Base-by-base conservation (phyloP, 1,140 invertebrate species). In the Trichoplusia ni region DNA sequence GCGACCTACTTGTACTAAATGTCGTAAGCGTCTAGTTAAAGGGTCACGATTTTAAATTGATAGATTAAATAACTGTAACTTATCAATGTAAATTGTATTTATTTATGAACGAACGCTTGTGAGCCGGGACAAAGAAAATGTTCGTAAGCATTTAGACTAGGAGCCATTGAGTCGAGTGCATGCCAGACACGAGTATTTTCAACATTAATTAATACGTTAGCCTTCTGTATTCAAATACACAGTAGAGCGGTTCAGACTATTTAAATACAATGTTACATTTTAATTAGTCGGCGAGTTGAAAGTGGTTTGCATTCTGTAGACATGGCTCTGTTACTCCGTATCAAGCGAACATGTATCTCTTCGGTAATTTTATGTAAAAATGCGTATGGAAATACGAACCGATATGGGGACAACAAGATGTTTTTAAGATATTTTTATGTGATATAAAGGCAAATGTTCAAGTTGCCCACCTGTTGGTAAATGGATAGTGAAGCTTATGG, bases 221-320 rank as follows among this genome's bases (percentile, higher is more conserved):
- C 49, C 62, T 73, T 69, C 44, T 67, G 63, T 64, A 60, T 51
- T 37, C 40, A 60, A 47, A 73, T 69, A 68, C 62, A 51, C 64
- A 75, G 63, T 77, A 51, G 63, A 67, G 54, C 69, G 65, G 64
- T 60, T 33, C 61, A 63, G 68, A 51, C 37, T 58, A 47, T 67
- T 67, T 72, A 58, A 64, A 37, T 80, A 85, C 82, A 77, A 66
- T 79, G 82, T 85, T 77, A 59, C 18, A 65, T 75, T 70, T 62
- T 77, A 82, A 85, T 83, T 73, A 72, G 73, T 67, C 81, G 77
- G 82, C 65, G 62, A 71, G 40, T 67, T 77, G 47, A 79, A 83
- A 85, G 75, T 67, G 46, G n/a, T 25, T 58, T 63, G 49, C 62
- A 63, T 72, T 65, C 65, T 58, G 63, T 58, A 58, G 46, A 33